Evolutionary conservation across 1,140 invertebrate genomes (phyloP).

Genomic region (Diprion similis): DNA sequence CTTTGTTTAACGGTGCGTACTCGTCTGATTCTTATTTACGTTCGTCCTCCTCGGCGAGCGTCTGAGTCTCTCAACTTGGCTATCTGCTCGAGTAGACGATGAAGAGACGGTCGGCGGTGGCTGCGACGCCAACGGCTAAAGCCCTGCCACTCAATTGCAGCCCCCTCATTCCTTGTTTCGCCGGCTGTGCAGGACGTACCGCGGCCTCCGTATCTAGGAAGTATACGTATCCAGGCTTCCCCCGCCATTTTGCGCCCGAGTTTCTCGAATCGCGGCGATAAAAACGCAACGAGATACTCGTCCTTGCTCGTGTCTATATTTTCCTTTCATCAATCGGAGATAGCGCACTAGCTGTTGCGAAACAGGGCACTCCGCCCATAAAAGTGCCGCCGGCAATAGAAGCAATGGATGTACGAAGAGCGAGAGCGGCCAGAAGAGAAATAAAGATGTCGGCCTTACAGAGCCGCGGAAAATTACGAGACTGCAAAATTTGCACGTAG

Average conservation of each 20-base stretch:
- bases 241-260: neutral
- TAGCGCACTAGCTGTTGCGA: neutral
- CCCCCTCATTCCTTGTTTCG: neutral
- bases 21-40: constrained; percentile 2
- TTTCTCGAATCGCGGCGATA: neutral
- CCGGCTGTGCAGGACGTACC: constrained; percentile 1
- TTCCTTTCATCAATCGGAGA: neutral
- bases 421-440: neutral
- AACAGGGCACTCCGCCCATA: neutral
- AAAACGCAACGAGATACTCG: neutral
- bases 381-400: constrained; percentile 23
- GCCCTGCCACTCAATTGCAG: neutral
- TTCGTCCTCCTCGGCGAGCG: neutral
- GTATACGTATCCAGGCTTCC: constrained; percentile 21
- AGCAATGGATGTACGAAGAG: constrained; percentile 12
- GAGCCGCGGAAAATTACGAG: neutral
- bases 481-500: neutral
- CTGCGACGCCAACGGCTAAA: neutral
- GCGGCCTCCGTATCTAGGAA: constrained; percentile 11
- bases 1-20: neutral
- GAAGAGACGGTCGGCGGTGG: neutral
- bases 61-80: neutral
- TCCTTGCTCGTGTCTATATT: constrained; percentile 2
- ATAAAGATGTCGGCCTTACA: neutral
- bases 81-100: neutral